Conservation (phyloP, 2,797 vertebrate species). For the Diglossa cyanea region DNA sequence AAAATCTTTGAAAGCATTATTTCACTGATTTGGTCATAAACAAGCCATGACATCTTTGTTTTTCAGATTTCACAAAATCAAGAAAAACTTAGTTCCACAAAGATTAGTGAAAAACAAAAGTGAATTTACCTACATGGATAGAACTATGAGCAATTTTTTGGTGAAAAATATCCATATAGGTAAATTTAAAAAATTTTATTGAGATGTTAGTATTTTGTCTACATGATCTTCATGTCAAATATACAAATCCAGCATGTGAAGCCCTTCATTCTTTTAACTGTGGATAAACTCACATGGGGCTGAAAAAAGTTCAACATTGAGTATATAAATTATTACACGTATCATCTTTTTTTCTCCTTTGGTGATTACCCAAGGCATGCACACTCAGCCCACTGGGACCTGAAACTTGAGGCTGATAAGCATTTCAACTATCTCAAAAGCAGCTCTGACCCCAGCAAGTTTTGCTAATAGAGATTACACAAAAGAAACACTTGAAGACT, state of each 20-base stretch:
- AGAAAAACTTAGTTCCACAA: background rate
- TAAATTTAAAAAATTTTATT: background rate
- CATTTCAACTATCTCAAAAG: background rate
- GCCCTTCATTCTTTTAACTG: background rate
- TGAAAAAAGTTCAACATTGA: background rate
- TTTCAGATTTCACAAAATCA: background rate
- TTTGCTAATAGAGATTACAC: background rate
- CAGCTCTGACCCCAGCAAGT: background rate
- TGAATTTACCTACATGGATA: background rate
- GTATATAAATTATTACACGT: background rate
- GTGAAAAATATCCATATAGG: no score
- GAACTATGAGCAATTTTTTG: background rate
- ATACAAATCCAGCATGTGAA: background rate
- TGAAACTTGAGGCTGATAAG: background rate
- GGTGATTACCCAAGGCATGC: background rate
- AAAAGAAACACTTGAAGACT: background rate
- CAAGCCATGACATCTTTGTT: background rate
- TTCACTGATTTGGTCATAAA: background rate
- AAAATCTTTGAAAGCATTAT: background rate
- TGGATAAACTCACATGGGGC: background rate
- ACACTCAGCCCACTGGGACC: background rate
- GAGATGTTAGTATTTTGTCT: background rate
- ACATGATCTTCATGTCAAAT: background rate
- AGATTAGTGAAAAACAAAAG: background rate
- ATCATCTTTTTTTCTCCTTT: background rate